Conservation (phyloP, 1,140 invertebrate species). For the Eufriesea mexicana region DNA sequence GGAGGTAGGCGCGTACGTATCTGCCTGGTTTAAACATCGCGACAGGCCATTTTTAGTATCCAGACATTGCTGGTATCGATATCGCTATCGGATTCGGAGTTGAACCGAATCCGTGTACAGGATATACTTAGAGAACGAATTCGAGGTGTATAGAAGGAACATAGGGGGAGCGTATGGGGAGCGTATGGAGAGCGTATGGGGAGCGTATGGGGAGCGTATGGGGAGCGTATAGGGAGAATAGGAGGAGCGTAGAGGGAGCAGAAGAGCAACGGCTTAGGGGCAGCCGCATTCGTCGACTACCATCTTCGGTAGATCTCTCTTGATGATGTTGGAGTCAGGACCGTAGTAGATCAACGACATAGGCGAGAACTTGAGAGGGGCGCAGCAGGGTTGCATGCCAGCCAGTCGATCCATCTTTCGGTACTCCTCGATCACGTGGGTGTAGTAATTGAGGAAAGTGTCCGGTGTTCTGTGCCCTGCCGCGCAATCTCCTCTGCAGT, state of each 20-base stretch:
- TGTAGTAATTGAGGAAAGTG: constrained; percentile 93
- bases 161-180: not conserved
- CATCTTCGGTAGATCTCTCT: constrained; percentile 97
- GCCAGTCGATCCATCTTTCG: constrained; percentile 88
- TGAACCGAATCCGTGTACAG: too few species aligned
- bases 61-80: too few species aligned
- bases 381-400: constrained; percentile 94
- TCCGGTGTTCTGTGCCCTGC: constrained; percentile 89
- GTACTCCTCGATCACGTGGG: constrained; percentile 94
- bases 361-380: constrained; percentile 95
- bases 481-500: constrained; percentile 94
- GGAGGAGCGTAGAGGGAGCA: not conserved
- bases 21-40: not conserved
- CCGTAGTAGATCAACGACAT: constrained; percentile 97
- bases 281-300: constrained; percentile 98
- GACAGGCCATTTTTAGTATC: not conserved
- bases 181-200: too few species aligned
- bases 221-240: not conserved
- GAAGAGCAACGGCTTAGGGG: constrained; percentile 84
- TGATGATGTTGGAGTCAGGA: constrained; percentile 94
- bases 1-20: not conserved
- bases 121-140: too few species aligned
- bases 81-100: too few species aligned
- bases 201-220: not conserved
- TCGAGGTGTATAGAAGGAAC: not conserved